These are phyloP conservation scores for Ornithorhynchus anatinus DNA, from an alignment of 2,113 vertebrate genomes.

Conservation along the genomic window DNA sequence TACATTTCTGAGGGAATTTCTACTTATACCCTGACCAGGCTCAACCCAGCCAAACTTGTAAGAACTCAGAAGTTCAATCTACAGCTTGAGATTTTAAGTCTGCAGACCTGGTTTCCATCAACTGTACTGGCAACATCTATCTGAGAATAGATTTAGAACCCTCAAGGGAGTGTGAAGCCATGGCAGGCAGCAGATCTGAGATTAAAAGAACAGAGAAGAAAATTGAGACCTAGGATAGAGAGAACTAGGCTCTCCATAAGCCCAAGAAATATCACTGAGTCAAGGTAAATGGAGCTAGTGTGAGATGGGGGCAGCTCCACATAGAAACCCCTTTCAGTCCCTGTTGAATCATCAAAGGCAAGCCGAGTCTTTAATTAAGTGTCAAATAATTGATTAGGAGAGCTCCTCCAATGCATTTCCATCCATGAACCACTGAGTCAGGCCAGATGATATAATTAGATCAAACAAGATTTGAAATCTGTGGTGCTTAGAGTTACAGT, in stretches of 20 bases:
- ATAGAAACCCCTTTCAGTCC: constrained; percentile 8
- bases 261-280: constrained; percentile 39
- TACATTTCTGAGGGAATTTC: neutral
- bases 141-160: constrained; percentile 51
- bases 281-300: neutral
- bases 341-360: constrained; percentile 52
- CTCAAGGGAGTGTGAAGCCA: constrained; percentile 51
- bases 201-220: constrained; percentile 51
- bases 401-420: constrained; percentile 59
- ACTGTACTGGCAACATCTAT: constrained; percentile 49
- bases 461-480: constrained; percentile 71
- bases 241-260: neutral
- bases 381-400: constrained; percentile 73
- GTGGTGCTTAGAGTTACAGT: constrained; percentile 61
- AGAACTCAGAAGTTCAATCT: constrained; percentile 19
- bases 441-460: constrained; percentile 68
- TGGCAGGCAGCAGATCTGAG: constrained; percentile 46
- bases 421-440: constrained; percentile 75
- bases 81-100: constrained; percentile 19
- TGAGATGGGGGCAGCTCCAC: constrained; percentile 12
- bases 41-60: neutral
- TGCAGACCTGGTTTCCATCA: constrained; percentile 1
- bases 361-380: constrained; percentile 70
- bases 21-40: neutral
- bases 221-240: constrained; percentile 28